Conservation (phyloP, 92 coral and sea anemone genomes). For the Zoanthus sansibaricus region DNA sequence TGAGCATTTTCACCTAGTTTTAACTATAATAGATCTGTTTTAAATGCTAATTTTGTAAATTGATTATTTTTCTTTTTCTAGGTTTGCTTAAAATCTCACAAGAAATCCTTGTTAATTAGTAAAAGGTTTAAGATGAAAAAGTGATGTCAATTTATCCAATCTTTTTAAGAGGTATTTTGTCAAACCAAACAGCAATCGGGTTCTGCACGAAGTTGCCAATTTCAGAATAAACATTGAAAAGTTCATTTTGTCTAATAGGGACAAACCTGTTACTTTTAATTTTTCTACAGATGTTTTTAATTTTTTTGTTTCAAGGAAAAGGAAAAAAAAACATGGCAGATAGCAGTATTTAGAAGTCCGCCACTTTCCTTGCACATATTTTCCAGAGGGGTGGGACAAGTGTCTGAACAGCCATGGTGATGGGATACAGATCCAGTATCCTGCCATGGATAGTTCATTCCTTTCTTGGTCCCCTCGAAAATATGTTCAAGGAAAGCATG, state of each 20-base stretch:
- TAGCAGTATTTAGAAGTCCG: constrained; percentile 17
- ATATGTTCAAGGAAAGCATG: constrained; percentile 35
- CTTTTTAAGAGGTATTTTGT: background rate
- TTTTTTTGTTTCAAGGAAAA: constrained; percentile 34
- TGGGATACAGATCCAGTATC: constrained; percentile 33
- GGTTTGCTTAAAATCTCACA: background rate
- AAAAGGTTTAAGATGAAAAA: background rate
- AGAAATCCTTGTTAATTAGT: background rate
- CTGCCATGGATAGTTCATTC: constrained; percentile 40
- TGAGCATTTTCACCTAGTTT: too few relatives aligned
- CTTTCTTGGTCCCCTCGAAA: constrained; percentile 44
- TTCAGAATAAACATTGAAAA: background rate
- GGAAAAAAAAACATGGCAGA: constrained; percentile 38
- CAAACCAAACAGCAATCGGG: background rate
- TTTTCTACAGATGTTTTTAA: constrained; percentile 26
- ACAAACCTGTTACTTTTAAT: constrained; percentile 18
- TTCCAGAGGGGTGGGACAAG: constrained; percentile 44
- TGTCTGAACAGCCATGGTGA: constrained; percentile 33
- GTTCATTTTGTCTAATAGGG: background rate
- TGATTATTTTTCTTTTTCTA: too few relatives aligned
- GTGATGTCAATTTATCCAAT: background rate
- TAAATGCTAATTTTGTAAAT: too few relatives aligned
- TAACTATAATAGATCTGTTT: too few relatives aligned
- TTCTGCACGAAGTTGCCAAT: constrained; percentile 16
- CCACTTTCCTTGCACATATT: constrained; percentile 40